A percentile compares a stretch with the other conserved stretches of the same genome.
These are phyloP conservation scores for Pseudomugil tenellus DNA, from an alignment of 2,797 vertebrate genomes.

Conservation along the genomic window DNA sequence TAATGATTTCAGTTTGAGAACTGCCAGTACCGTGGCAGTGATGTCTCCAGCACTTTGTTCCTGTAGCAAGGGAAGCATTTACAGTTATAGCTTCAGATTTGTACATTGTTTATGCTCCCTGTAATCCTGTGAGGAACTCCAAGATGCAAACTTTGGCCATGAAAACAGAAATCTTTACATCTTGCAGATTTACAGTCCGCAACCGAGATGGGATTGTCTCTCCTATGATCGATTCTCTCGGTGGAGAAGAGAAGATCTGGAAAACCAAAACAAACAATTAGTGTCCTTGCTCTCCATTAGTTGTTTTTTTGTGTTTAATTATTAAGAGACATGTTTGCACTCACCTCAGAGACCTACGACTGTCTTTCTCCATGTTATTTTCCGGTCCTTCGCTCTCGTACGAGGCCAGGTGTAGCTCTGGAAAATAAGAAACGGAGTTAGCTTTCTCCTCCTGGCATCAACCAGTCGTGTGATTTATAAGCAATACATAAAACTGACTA, in stretches of 20 bases:
- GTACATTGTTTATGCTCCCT: slow-evolving; percentile 11
- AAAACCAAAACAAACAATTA: slow-evolving; percentile 11
- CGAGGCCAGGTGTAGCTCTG: slow-evolving; percentile 93
- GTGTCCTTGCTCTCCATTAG: neutral
- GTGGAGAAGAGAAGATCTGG: slow-evolving; percentile 90
- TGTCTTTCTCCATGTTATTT: slow-evolving; percentile 96
- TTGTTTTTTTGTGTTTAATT: neutral
- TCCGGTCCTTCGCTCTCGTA: slow-evolving; percentile 97
- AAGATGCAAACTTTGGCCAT: slow-evolving; percentile 8
- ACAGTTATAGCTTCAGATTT: slow-evolving; percentile 8
- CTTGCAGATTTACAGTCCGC: slow-evolving; percentile 29
- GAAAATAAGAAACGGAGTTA: slow-evolving; percentile 6
- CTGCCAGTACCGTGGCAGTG: neutral
- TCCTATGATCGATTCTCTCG: slow-evolving; percentile 75
- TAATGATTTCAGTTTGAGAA: neutral
- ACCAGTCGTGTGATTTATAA: neutral
- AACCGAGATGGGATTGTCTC: slow-evolving; percentile 15
- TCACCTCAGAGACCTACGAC: slow-evolving; percentile 93
- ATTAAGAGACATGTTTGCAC: slow-evolving; percentile 4
- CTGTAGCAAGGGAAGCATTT: neutral
- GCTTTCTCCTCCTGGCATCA: neutral
- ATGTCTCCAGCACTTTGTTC: neutral
- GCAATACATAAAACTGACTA: slow-evolving; percentile 48
- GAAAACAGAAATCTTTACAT: slow-evolving; percentile 29
- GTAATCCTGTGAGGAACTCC: slow-evolving; percentile 7